phyloP scores from a whole-genome alignment of 2,113 vertebrate species.

The Osmerus mordax region DNA sequence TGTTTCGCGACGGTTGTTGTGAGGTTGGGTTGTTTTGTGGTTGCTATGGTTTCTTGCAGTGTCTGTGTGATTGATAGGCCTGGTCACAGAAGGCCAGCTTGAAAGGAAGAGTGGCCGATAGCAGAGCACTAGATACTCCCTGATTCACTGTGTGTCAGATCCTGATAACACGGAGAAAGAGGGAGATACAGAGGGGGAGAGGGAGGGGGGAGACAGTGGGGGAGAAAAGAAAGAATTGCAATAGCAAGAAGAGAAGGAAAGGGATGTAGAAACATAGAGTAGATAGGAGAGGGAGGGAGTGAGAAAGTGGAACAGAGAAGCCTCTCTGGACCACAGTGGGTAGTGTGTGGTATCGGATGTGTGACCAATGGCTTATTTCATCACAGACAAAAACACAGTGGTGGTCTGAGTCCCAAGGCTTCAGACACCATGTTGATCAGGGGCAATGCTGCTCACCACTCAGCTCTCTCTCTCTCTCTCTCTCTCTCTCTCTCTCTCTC shows the following conservation, averaged over 20 bases:
- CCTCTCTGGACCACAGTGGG: conserved; percentile 2
- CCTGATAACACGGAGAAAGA: conserved; percentile 63
- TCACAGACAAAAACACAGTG: conserved; percentile 62
- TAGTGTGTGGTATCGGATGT: conserved; percentile 42
- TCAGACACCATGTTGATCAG: conserved; percentile 37
- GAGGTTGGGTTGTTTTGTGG: background rate
- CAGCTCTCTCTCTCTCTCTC: background rate
- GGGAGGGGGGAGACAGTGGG: conserved; percentile 13
- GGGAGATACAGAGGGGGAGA: conserved; percentile 24
- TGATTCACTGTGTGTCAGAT: conserved; percentile 77
- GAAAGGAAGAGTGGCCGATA: conserved; percentile 76
- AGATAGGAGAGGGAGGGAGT: background rate
- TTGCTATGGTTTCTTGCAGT: conserved; percentile 31
- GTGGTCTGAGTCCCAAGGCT: conserved; percentile 45
- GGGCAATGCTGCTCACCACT: conserved; percentile 40
- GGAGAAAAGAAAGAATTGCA: background rate
- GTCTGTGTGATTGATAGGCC: conserved; percentile 70
- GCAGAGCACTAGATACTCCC: conserved; percentile 70
- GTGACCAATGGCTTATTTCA: conserved; percentile 53
- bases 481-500: conserved; percentile 6
- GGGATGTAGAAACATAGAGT: background rate
- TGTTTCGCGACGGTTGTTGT: background rate
- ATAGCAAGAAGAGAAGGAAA: background rate
- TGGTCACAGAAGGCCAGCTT: conserved; percentile 60
- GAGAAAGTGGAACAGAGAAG: background rate